Evolutionary conservation across 1,140 invertebrate species (phyloP).

Genomic region (Goniozus legneri): DNA sequence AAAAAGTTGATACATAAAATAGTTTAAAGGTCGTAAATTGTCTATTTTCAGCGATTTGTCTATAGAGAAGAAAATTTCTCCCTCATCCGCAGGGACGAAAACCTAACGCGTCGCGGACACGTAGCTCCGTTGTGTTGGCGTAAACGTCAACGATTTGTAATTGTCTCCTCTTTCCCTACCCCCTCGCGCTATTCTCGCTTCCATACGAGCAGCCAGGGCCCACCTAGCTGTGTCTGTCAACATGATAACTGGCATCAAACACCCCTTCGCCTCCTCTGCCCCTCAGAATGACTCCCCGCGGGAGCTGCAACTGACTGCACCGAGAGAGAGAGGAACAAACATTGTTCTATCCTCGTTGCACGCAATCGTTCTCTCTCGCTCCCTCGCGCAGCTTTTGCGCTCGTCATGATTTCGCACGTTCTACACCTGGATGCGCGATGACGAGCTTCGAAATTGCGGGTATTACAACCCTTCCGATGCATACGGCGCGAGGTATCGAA

Average conservation of each 20-base stretch:
- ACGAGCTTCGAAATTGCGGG: no score
- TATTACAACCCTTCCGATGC: no score
- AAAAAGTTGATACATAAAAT: no score
- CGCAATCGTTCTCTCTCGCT: slow-evolving; percentile 26
- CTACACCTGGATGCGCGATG: no score
- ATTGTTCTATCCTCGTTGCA: slow-evolving; percentile 45
- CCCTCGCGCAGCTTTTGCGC: slow-evolving; percentile 19
- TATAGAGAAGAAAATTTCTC: not conserved
- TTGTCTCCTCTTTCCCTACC: slow-evolving; percentile 43
- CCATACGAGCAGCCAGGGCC: no score
- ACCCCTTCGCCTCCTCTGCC: slow-evolving; percentile 32
- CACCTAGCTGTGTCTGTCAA: slow-evolving; percentile 50
- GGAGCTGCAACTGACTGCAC: slow-evolving; percentile 51
- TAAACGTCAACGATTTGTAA: slow-evolving; percentile 54
- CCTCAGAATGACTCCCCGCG: slow-evolving; percentile 21
- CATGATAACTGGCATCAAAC: slow-evolving; percentile 53
- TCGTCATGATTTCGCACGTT: no score
- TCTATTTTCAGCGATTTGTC: no score
- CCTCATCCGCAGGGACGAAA: slow-evolving; percentile 17
- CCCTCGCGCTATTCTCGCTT: no score
- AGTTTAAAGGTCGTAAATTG: no score
- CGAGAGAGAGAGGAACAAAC: slow-evolving; percentile 25
- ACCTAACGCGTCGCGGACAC: slow-evolving; percentile 41
- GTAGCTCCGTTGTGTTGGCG: slow-evolving; percentile 40
- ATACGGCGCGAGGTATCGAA: no score